Percentiles rank a stretch among this genome's conserved stretches.
Evolutionary conservation across 35 echinoderm and acorn worm genomes (phyloP).

Genomic region (Hemicentrotus pulcherrimus): DNA sequence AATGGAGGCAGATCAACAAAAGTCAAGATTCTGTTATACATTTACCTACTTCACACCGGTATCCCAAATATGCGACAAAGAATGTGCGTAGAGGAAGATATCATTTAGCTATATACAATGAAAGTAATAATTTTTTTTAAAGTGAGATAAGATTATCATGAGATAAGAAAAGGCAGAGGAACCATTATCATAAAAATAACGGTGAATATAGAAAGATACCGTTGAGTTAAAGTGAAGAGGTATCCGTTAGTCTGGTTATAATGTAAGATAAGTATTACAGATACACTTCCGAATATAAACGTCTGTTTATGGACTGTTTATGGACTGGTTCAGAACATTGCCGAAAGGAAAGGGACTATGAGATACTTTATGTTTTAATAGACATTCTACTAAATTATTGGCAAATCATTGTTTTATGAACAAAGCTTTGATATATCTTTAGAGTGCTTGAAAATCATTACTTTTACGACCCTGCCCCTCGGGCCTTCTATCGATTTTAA

Average conservation of each 20-base stretch:
- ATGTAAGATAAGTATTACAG: too few species aligned
- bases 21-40: neutral
- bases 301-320: too few species aligned
- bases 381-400: too few species aligned
- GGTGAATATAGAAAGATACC: neutral
- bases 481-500: neutral
- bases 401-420: too few species aligned
- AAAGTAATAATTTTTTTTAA: too few species aligned
- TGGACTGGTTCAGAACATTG: too few species aligned
- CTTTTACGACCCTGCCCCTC: too few species aligned
- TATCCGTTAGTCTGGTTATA: too few species aligned
- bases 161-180: neutral
- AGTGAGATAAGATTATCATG: neutral
- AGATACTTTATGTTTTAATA: too few species aligned
- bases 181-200: neutral
- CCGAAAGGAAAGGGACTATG: too few species aligned
- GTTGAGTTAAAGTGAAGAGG: too few species aligned
- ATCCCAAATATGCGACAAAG: neutral
- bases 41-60: neutral
- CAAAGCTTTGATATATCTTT: neutral
- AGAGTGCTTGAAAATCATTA: neutral
- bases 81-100: neutral
- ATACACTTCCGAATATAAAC: too few species aligned
- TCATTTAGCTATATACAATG: neutral
- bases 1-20: neutral